Conservation (phyloP, 2,797 vertebrate species). For the Odontamblyopus lacepedii region DNA sequence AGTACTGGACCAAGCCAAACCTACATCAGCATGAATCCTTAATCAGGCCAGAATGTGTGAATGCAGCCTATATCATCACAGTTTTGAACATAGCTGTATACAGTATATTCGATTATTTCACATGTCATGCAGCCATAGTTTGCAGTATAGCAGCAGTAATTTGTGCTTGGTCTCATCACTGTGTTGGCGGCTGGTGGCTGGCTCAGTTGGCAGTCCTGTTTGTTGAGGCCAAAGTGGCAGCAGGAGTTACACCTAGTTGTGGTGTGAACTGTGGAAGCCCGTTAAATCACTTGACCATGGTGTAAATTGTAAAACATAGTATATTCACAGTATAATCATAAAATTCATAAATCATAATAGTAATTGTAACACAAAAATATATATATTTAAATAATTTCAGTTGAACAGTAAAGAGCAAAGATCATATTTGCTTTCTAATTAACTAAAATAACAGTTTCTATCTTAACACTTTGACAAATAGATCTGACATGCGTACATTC, state of each 20-base stretch:
- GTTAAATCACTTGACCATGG: slow-evolving; percentile 24
- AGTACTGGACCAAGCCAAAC: too few relatives aligned
- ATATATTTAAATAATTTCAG: too few relatives aligned
- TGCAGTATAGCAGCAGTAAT: slow-evolving; percentile 28
- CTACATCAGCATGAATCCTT: too few relatives aligned
- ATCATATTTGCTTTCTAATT: background rate
- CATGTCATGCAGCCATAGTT: background rate
- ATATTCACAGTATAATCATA: too few relatives aligned
- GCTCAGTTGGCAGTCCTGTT: slow-evolving; percentile 33
- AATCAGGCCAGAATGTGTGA: too few relatives aligned
- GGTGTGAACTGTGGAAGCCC: slow-evolving; percentile 15
- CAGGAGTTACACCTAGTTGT: slow-evolving; percentile 60
- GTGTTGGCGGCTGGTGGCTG: slow-evolving; percentile 41
- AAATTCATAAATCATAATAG: too few relatives aligned
- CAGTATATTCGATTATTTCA: background rate
- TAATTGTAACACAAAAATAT: too few relatives aligned
- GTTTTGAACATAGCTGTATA: background rate
- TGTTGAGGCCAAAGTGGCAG: slow-evolving; percentile 35
- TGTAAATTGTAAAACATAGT: too few relatives aligned
- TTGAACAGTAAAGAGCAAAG: background rate
- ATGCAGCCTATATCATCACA: background rate
- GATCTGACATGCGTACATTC: background rate
- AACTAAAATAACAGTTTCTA: background rate
- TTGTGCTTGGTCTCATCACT: slow-evolving; percentile 40
- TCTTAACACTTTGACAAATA: background rate